phyloP scores from a whole-genome alignment of 2,888 invertebrate genomes.

The Hesperia comma region DNA sequence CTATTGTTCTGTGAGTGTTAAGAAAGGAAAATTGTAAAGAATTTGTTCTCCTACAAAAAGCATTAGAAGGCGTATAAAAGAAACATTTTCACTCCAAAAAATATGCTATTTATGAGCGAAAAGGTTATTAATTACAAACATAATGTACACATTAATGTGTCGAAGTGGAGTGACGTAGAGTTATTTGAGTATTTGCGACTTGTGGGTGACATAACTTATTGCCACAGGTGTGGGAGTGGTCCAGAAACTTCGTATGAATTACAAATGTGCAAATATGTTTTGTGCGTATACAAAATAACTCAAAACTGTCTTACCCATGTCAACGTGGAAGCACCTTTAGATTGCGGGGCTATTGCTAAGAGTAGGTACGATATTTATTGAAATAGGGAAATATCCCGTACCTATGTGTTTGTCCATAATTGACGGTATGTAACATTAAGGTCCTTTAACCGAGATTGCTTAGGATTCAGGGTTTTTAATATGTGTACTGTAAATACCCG shows the following conservation, averaged over 20 bases:
- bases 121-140: no score
- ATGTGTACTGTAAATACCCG: no score
- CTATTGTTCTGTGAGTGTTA: no score
- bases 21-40: no score
- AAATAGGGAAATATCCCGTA: conserved; percentile 12
- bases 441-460: no score
- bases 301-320: conserved; percentile 62
- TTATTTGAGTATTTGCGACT: conserved; percentile 28
- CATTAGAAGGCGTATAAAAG: no score
- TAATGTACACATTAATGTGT: conserved; percentile 11
- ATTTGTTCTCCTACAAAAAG: no score
- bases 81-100: no score
- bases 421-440: neutral
- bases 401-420: conserved; percentile 5
- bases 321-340: conserved; percentile 51
- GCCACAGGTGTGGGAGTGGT: conserved; percentile 29
- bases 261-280: conserved; percentile 37
- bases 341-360: conserved; percentile 27
- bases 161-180: conserved; percentile 22
- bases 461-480: no score
- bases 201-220: conserved; percentile 33
- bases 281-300: conserved; percentile 34
- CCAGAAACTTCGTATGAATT: conserved; percentile 34
- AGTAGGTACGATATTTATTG: conserved; percentile 10
- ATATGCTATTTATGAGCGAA: no score